Evolutionary conservation across 2,888 invertebrate genomes (phyloP).

Genomic region (Antitype chi): DNA sequence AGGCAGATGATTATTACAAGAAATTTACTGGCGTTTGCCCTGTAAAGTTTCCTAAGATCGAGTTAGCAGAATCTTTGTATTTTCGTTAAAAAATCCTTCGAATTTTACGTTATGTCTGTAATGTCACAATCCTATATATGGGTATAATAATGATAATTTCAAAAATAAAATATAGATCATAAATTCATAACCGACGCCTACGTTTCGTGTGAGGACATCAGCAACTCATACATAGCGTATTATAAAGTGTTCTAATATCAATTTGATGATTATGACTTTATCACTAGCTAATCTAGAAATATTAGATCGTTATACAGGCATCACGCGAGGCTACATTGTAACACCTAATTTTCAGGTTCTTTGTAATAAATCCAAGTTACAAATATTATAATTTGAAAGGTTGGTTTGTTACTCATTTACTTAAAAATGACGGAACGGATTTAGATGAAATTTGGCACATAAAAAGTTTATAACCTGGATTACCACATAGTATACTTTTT

Average conservation of each 20-base stretch:
- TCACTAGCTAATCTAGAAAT: conserved; percentile 13
- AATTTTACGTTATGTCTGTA: not conserved
- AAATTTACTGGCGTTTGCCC: no score
- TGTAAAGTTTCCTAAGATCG: no score
- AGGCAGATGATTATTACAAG: no score
- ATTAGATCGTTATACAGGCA: not conserved
- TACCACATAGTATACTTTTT: no score
- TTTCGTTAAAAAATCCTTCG: not conserved
- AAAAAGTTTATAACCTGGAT: no score
- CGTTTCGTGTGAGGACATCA: not conserved
- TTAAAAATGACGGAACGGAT: no score
- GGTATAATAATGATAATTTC: not conserved
- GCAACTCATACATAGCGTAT: not conserved
- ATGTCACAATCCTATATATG: not conserved
- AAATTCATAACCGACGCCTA: not conserved
- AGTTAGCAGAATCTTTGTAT: not conserved
- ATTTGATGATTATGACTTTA: conserved; percentile 8
- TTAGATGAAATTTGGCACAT: no score
- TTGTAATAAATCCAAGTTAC: not conserved
- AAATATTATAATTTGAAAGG: no score
- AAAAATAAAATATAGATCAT: not conserved
- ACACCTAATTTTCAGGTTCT: conserved; percentile 19
- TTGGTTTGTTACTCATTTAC: no score
- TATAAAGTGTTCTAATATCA: conserved; percentile 5
- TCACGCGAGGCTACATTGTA: not conserved